Conservation (phyloP, 1,140 invertebrate species). For the Drosophila mojavensis region DNA sequence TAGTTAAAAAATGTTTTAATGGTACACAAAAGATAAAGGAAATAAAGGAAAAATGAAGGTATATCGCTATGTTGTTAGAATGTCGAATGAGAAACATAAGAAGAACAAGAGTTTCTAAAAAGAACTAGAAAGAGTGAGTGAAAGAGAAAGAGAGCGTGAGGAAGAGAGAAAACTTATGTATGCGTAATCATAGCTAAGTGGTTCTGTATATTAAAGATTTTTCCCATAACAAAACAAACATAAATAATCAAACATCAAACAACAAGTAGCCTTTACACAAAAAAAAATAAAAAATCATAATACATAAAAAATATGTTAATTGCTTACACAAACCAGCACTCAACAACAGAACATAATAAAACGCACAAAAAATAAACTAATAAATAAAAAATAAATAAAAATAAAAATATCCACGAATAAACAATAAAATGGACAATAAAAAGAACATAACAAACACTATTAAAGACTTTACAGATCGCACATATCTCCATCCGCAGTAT, state of each 20-base stretch:
- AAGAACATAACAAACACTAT: background rate
- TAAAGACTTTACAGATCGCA: background rate
- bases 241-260: no score
- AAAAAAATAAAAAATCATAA: no score
- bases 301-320: no score
- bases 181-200: no score
- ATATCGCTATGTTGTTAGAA: no score
- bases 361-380: background rate
- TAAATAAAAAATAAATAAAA: background rate
- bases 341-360: background rate
- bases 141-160: no score
- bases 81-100: no score
- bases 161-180: no score
- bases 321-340: background rate
- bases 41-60: no score
- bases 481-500: conserved; percentile 2
- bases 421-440: background rate
- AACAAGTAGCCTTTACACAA: background rate
- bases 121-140: no score
- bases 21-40: no score
- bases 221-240: background rate
- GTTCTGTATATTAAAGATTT: background rate
- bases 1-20: no score
- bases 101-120: background rate
- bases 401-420: background rate